These are phyloP conservation scores for Prolemur simus DNA, from an alignment of 2,113 vertebrate genomes.

Conservation along the genomic window DNA sequence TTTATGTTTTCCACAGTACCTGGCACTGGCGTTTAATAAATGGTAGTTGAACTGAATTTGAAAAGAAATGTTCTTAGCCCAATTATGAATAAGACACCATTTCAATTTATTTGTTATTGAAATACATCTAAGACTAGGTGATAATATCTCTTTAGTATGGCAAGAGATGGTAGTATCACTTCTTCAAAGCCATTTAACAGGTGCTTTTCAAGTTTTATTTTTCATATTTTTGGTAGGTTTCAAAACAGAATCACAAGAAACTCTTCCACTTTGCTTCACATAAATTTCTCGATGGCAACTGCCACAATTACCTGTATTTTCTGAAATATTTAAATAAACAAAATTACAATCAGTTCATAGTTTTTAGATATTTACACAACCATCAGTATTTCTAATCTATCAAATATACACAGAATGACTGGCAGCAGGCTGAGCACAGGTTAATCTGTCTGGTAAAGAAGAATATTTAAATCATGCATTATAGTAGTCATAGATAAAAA, in stretches of 20 bases:
- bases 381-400: neutral
- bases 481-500: conserved; percentile 5
- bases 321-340: conserved; percentile 46
- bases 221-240: neutral
- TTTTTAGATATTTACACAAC: neutral
- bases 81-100: neutral
- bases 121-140: neutral
- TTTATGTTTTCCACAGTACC: neutral
- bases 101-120: conserved; percentile 48
- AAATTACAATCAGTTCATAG: neutral
- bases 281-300: conserved; percentile 76
- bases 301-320: conserved; percentile 56
- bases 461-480: neutral
- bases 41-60: neutral
- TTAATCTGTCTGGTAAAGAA: neutral
- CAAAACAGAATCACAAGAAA: neutral
- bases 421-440: neutral
- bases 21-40: neutral
- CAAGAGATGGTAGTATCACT: neutral
- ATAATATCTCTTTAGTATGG: neutral
- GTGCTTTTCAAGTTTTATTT: neutral
- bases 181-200: neutral
- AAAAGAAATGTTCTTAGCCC: neutral
- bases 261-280: conserved; percentile 74
- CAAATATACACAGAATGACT: neutral